phyloP scores from a whole-genome alignment of 2,888 invertebrate genomes.

The Acrocyrtus sp. region DNA sequence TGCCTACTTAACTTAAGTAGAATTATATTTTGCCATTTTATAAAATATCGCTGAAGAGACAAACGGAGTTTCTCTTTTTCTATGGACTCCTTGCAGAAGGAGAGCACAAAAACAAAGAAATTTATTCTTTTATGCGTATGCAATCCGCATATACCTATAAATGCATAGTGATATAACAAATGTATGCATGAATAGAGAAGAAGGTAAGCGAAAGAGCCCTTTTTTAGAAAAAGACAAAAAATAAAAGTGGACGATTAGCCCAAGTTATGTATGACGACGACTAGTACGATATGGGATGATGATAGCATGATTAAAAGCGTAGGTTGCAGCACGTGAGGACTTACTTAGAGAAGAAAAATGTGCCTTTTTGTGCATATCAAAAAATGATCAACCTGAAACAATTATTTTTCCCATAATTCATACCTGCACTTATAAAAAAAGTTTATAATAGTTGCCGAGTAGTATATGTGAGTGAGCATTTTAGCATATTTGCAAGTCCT shows the following conservation, averaged over 20 bases:
- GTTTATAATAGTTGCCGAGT: too few relatives aligned
- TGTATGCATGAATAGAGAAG: neutral
- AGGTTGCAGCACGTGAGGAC: constrained; percentile 3
- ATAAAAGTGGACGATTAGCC: neutral
- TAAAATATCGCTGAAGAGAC: neutral
- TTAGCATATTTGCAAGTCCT: too few relatives aligned
- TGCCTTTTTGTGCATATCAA: neutral
- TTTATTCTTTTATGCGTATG: too few relatives aligned
- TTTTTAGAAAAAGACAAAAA: neutral
- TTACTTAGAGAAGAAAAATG: neutral
- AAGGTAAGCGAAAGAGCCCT: neutral
- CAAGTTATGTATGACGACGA: neutral
- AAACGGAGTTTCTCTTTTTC: neutral
- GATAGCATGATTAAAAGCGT: neutral
- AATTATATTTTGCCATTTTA: too few relatives aligned
- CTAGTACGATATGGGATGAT: neutral
- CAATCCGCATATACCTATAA: too few relatives aligned
- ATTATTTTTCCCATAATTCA: constrained; percentile 8
- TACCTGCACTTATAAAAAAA: neutral
- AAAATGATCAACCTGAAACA: constrained; percentile 7
- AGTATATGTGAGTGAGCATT: too few relatives aligned
- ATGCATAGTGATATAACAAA: too few relatives aligned
- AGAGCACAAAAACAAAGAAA: neutral
- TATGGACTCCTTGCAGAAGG: too few relatives aligned
- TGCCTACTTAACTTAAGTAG: neutral